Evolutionary conservation across 30 jellyfish, hydroid and myxozoan species (phyloP), one percentile per base, ranked within the genome.

Genomic region (Aurelia coerulea): DNA sequence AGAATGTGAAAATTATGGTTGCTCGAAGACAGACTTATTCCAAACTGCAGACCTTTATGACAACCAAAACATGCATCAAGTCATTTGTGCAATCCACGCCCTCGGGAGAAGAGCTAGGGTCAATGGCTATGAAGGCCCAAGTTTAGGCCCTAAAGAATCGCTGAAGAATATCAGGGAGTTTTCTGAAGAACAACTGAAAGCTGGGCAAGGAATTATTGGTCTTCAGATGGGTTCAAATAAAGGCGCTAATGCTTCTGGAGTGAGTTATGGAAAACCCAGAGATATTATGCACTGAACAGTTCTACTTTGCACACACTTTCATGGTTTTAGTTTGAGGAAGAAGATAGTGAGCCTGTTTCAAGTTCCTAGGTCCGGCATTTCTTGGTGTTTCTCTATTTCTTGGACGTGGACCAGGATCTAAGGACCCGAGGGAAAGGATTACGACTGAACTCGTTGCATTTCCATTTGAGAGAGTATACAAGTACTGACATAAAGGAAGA

Each of bases 31-130:
- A 42, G 99, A 96, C 75, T 50, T 90, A 34, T 96, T 96, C 76
- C 99, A 96, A 74, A 83, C 98, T 62, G 93, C 91, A 14, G 97
- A 96, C 68, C 84, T 96, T 15, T 82, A 83, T 32, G 99, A 96
- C 35, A 81, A 81, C 39, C 97, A 89, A 80, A 96, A 96, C 90
- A 96, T 96, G 99, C 87, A 67, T 53, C 99, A 97, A 62, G 99
- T 96, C 18, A 83, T 96, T 56, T 87, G 88, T 59, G 96, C 97
- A 4, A 77, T 96, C 37, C 97, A 88, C 70, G 98, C 99, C 32
- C 88, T 96, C 9, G 99, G 99, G 33, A 68, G 99, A 74, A 85
- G 78, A 54, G 98, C 97, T 5, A 62, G 80, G 62, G 41, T 49
- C 1, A 73, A 77, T 2, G 96, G 96, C 18, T 92, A 23, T 68